A percentile compares a stretch with the other conserved stretches of the same genome.
Conservation (phyloP, 2,888 invertebrate genomes). For the Seira sanloemensis region DNA sequence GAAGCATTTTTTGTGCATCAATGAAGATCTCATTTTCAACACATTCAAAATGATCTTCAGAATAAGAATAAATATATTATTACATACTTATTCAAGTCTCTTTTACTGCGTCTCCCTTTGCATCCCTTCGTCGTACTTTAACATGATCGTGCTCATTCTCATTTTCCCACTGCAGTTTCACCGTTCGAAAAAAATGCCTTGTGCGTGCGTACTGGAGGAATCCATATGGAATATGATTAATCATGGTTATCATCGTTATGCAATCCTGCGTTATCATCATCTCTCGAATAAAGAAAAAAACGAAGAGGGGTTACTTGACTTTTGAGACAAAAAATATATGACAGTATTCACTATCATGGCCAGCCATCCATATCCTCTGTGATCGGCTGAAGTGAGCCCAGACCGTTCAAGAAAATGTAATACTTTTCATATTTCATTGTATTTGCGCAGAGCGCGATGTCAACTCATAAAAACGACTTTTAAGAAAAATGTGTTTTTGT, state of each 20-base stretch:
- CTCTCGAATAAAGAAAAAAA: neutral
- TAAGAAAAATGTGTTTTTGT: neutral
- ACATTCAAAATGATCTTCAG: neutral
- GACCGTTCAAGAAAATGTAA: no score
- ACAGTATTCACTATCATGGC: constrained; percentile 47
- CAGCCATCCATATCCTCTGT: constrained; percentile 39
- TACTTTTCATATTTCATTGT: no score
- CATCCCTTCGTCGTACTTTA: neutral
- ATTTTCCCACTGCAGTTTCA: neutral
- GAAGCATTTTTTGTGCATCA: neutral
- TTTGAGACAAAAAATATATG: neutral
- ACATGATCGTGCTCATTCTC: neutral
- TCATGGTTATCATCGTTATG: constrained; percentile 50
- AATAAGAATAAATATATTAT: neutral
- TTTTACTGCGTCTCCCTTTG: constrained; percentile 5
- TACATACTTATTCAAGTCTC: neutral
- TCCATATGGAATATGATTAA: constrained; percentile 29
- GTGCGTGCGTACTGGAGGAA: constrained; percentile 7
- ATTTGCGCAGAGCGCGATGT: no score
- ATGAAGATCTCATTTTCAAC: neutral
- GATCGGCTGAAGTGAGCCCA: neutral
- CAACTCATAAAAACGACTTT: neutral
- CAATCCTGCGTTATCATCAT: constrained; percentile 9
- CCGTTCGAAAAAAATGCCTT: neutral
- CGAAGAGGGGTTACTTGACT: no score